phyloP scores from a whole-genome alignment of 2,797 vertebrate species.

The Lycodopsis pacificus region DNA sequence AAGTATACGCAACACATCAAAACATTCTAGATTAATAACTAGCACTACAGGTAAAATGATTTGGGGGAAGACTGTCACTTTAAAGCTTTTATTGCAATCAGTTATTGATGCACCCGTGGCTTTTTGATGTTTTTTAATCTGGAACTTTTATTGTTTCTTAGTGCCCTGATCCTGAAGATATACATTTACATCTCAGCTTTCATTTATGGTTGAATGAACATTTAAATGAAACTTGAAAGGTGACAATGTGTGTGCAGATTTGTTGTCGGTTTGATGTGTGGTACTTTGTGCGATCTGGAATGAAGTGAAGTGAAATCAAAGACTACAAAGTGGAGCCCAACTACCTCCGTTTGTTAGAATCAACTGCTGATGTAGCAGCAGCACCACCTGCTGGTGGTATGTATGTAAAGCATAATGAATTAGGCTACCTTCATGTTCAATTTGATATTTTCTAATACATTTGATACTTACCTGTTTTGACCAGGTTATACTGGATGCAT shows the following conservation, averaged over 20 bases:
- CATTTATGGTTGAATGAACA: neutral
- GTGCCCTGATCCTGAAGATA: neutral
- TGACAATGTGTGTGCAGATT: neutral
- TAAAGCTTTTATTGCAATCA: neutral
- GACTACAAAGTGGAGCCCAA: neutral
- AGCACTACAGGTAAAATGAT: neutral
- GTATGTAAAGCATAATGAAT: neutral
- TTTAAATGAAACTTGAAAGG: neutral
- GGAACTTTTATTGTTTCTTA: neutral
- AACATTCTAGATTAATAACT: neutral
- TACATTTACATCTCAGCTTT: neutral
- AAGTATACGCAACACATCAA: neutral
- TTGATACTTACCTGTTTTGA: neutral
- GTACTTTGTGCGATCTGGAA: neutral
- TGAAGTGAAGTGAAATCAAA: neutral
- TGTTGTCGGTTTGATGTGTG: neutral
- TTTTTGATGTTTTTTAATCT: neutral
- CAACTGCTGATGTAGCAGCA: neutral
- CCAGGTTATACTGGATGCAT: neutral
- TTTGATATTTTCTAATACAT: neutral
- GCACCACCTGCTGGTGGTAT: neutral
- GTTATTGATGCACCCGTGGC: neutral
- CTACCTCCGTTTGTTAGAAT: neutral
- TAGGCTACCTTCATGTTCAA: neutral
- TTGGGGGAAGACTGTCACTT: neutral